Conservation (phyloP, 2,797 vertebrate genomes). For the Lepus oiostolus region DNA sequence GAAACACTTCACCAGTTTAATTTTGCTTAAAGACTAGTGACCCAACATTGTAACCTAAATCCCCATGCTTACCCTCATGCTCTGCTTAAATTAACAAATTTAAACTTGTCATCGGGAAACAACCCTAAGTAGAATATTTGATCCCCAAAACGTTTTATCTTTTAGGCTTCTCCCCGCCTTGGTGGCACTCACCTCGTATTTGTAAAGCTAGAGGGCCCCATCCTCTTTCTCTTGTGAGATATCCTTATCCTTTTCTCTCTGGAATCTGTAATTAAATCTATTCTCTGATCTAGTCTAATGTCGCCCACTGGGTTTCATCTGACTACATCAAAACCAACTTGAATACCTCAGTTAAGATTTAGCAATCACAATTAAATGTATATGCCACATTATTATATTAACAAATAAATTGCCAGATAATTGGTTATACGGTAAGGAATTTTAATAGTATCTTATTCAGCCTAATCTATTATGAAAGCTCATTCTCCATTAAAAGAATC, state of each 20-base stretch:
- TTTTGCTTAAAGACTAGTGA: not conserved
- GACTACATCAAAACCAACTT: not conserved
- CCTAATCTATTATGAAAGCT: slow-evolving; percentile 25
- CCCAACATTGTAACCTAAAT: no score
- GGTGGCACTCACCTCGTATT: no score
- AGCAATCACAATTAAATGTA: slow-evolving; percentile 49
- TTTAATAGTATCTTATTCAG: not conserved
- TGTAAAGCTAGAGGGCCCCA: not conserved
- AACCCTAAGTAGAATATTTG: not conserved
- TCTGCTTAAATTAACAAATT: not conserved
- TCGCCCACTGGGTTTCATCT: not conserved
- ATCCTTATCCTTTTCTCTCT: not conserved
- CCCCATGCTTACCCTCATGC: not conserved
- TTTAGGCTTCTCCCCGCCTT: no score
- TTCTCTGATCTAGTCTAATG: not conserved
- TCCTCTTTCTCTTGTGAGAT: not conserved
- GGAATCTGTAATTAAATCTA: not conserved
- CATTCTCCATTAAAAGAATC: slow-evolving; percentile 47
- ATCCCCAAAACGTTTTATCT: not conserved
- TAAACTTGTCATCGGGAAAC: fast-evolving
- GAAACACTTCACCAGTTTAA: not conserved
- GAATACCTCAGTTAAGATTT: slow-evolving; percentile 15
- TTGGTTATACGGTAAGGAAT: slow-evolving; percentile 51
- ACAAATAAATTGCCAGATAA: slow-evolving; percentile 59
- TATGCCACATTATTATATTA: slow-evolving; percentile 54